Evolutionary conservation across 30 jellyfish, hydroid and myxozoan species (phyloP).

Genomic region (Phacellophora camtschatica): DNA sequence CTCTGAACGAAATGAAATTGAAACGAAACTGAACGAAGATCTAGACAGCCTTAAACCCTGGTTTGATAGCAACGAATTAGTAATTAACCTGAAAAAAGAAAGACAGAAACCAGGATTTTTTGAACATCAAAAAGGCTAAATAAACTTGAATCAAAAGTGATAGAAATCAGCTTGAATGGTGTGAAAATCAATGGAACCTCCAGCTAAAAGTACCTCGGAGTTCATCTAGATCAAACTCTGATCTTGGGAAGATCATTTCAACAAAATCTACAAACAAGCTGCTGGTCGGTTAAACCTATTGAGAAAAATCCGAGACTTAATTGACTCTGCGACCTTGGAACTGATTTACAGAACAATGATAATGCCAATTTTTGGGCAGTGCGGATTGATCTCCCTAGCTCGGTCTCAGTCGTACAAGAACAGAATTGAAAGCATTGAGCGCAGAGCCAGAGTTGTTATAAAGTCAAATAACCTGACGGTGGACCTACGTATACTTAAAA

Average conservation of each 20-base stretch:
- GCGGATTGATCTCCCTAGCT: conserved; percentile 12
- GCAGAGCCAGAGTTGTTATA: conserved; percentile 4
- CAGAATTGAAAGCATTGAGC: conserved; percentile 43
- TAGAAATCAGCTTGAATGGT: conserved; percentile 23
- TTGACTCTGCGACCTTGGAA: neutral
- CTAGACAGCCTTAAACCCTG: conserved; percentile 14
- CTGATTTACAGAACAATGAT: neutral
- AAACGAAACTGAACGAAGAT: no score
- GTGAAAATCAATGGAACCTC: conserved; percentile 49
- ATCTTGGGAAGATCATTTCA: conserved; percentile 38
- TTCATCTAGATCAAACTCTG: conserved; percentile 12
- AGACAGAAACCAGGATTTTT: conserved; percentile 41
- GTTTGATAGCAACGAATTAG: conserved; percentile 10
- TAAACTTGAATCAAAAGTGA: conserved; percentile 8
- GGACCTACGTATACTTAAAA: conserved; percentile 28
- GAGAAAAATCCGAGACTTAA: conserved; percentile 36
- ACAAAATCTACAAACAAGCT: conserved; percentile 44
- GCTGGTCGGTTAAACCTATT: conserved; percentile 49
- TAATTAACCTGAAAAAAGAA: conserved; percentile 22
- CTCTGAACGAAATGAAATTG: conserved; percentile 23
- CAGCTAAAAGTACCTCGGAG: conserved; percentile 41
- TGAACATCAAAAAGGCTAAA: conserved; percentile 24
- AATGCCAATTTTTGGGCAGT: conserved; percentile 8
- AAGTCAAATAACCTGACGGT: conserved; percentile 7
- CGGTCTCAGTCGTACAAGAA: conserved; percentile 11